phyloP scores from a whole-genome alignment of 2,113 vertebrate genomes.

The Sorex araneus region DNA sequence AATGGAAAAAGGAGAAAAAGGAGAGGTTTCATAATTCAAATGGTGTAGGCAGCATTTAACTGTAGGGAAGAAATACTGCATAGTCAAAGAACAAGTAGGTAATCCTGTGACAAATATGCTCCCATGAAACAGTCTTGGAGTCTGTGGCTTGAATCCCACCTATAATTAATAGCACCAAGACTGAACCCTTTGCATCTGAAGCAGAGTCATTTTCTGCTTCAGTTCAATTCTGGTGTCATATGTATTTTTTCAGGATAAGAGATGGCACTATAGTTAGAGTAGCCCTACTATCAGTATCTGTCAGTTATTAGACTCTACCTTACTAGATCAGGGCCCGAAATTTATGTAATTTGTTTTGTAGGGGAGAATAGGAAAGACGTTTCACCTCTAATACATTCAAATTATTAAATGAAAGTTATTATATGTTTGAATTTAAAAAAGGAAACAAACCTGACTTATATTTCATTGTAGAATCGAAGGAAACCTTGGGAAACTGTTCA shows the following conservation, averaged over 20 bases:
- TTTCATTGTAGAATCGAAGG: neutral
- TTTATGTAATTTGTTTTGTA: neutral
- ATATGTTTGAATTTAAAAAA: neutral
- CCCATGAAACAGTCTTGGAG: neutral
- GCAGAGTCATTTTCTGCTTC: neutral
- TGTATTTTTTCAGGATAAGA: neutral
- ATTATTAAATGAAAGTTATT: neutral
- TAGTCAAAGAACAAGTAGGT: rapidly evolving
- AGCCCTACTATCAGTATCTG: neutral
- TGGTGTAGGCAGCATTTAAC: neutral
- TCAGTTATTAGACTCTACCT: neutral
- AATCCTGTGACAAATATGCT: neutral
- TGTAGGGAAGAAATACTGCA: neutral
- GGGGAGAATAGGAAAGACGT: neutral
- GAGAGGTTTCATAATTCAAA: neutral
- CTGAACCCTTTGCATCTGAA: rapidly evolving
- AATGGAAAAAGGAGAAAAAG: neutral
- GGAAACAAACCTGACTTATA: neutral
- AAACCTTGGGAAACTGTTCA: neutral
- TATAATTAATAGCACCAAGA: neutral
- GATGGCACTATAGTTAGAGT: neutral
- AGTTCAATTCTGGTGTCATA: neutral
- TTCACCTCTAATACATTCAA: neutral
- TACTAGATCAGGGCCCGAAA: neutral
- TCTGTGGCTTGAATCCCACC: neutral